phyloP scores from a whole-genome alignment of 2,113 vertebrate genomes.

The Sylvietta virens region DNA sequence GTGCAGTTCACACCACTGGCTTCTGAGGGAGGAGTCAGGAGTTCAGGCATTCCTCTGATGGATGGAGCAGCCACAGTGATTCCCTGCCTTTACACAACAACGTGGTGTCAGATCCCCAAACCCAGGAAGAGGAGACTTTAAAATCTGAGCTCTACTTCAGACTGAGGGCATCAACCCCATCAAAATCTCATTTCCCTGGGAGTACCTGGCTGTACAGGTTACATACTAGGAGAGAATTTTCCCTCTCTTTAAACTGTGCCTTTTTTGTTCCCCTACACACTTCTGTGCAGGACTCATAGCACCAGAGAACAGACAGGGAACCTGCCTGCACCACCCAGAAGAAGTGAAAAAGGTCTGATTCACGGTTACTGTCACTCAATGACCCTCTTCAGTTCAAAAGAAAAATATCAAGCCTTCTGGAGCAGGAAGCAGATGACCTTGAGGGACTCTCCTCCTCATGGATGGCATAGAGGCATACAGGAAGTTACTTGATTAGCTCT shows the following conservation, averaged over 20 bases:
- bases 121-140: background rate
- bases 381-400: background rate
- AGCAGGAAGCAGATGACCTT: background rate
- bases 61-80: fast-evolving
- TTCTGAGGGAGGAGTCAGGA: background rate
- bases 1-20: background rate
- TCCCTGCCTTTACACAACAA: background rate
- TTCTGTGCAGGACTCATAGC: background rate
- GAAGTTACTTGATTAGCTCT: background rate
- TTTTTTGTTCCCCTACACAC: background rate
- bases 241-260: background rate
- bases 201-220: background rate
- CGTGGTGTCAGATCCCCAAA: background rate
- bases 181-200: background rate
- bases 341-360: background rate
- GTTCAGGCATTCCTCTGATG: background rate
- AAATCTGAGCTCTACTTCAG: background rate
- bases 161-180: background rate
- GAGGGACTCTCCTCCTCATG: background rate
- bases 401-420: background rate
- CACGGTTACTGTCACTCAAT: background rate
- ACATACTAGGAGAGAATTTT: background rate
- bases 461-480: background rate
- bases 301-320: background rate
- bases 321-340: background rate